These are phyloP conservation scores for Metridium senile DNA, from an alignment of 92 coral and sea anemone genomes.

Conservation along the genomic window DNA sequence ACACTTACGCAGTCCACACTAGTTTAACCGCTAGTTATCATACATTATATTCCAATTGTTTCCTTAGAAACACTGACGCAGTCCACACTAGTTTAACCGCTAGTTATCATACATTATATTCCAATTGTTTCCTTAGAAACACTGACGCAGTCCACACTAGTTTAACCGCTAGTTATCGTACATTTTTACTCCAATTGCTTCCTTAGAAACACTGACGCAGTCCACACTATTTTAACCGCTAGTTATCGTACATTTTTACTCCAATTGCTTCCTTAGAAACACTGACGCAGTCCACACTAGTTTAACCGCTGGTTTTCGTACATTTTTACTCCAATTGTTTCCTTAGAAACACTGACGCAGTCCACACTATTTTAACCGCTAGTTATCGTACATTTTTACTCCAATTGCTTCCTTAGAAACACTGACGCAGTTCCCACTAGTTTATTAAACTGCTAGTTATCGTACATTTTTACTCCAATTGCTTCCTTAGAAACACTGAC, in stretches of 20 bases:
- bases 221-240: neutral
- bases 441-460: neutral
- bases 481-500: neutral
- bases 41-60: neutral
- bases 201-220: neutral
- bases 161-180: neutral
- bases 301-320: neutral
- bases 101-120: neutral
- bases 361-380: neutral
- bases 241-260: no score
- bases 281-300: neutral
- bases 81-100: neutral
- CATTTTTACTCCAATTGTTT: neutral
- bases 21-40: neutral
- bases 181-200: neutral
- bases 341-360: neutral
- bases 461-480: no score
- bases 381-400: no score
- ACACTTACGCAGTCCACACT: neutral
- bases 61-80: neutral
- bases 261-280: neutral
- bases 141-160: neutral
- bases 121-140: neutral
- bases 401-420: neutral
- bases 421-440: neutral